Conservation (phyloP, 2,888 invertebrate species). For the Smittia aterrima region DNA sequence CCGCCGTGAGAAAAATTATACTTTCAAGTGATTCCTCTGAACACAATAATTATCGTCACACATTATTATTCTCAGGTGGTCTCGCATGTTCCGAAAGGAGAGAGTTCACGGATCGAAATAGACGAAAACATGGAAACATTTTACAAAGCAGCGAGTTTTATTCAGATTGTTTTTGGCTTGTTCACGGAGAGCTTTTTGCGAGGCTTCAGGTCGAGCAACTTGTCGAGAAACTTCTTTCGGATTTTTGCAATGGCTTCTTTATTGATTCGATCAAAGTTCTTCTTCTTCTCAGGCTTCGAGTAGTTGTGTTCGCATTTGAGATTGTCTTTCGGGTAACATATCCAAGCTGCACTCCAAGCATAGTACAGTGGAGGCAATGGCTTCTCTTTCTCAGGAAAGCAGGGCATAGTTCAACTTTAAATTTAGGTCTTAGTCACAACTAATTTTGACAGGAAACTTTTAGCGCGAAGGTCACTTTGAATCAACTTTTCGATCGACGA, state of each 20-base stretch:
- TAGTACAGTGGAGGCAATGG: background rate
- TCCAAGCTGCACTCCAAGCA: slow-evolving; percentile 28
- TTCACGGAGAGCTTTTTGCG: too few species aligned
- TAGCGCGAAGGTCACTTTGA: background rate
- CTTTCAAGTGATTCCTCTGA: background rate
- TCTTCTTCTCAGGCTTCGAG: slow-evolving; percentile 3
- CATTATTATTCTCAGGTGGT: slow-evolving; percentile 37
- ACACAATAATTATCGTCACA: slow-evolving; percentile 38
- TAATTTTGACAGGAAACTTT: slow-evolving; percentile 19
- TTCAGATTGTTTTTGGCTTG: too few species aligned
- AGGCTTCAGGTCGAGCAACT: too few species aligned
- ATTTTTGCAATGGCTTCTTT: slow-evolving; percentile 31
- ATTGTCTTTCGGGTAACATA: slow-evolving; percentile 6
- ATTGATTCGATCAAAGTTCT: slow-evolving; percentile 15
- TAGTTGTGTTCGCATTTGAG: slow-evolving; percentile 23
- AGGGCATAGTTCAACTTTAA: slow-evolving; percentile 24
- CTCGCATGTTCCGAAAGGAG: background rate
- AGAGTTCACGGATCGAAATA: background rate
- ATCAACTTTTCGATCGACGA: background rate
- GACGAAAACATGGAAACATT: background rate
- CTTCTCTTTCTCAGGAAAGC: slow-evolving; percentile 8
- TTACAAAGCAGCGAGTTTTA: background rate
- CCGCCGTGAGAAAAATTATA: slow-evolving; percentile 36
- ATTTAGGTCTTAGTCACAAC: background rate
- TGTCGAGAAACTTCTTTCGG: background rate